Evolutionary conservation across 2,113 vertebrate species (phyloP), one percentile per base, ranked within the genome.

Genomic region (Sapayoa aenigma): DNA sequence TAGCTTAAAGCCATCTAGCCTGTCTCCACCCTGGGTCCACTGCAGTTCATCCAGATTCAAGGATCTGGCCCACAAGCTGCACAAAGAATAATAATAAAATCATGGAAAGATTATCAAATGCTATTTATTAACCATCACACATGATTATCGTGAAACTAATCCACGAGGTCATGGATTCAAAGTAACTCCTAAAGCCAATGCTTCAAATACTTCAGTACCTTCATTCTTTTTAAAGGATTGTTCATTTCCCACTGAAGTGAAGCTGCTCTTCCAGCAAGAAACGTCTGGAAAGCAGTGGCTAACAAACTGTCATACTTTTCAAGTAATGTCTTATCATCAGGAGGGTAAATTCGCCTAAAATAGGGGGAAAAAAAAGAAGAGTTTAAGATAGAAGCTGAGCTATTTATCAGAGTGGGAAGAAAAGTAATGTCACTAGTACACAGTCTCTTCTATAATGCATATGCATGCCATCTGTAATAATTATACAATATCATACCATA

Each of bases 211-310:
- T 87, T 63, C 69, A 55, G 80, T 98, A 99, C 99, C 99, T 99
- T 99, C 99, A 99, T 99, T 98, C 97, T 98, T 98, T 99, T 99
- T 97, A 99, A 98, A 97, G 99, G 99, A 98, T 99, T 99, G 98
- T 99, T 99, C 98, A 99, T 97, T 97, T 99, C 99, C 96, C 99
- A 98, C 98, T 99, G 99, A 98, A 99, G 99, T 85, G 99, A 99
- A 96, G 99, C 98, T 84, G 99, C 99, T 98, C 99, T 99, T 97
- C 99, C 99, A 83, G 99, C 99, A 73, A 99, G 99, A 97, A 99
- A 99, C 2, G 99, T 99, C 98, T 99, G 99, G 98, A 99, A 99
- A 97, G 99, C 99, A 73, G 98, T 98, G 50, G 99, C 98, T 97
- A 99, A 98, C 93, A 99, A 98, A 97, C 97, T 98, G 97, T 99